Evolutionary conservation across 2,797 vertebrate species (phyloP).

Genomic region (Oophaga sylvatica): DNA sequence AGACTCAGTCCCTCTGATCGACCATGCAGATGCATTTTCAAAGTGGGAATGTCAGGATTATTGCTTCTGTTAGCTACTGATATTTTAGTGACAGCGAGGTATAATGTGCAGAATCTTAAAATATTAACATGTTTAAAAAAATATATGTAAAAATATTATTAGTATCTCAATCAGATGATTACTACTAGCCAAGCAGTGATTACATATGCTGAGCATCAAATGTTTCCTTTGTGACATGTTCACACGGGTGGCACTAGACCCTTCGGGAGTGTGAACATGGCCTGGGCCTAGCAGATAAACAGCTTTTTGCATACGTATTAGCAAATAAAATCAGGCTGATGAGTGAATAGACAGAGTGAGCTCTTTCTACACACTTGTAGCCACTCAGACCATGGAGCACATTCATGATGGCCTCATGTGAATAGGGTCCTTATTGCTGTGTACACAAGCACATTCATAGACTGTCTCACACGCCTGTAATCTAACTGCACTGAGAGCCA

Average conservation of each 20-base stretch:
- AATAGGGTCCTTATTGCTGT: slow-evolving; percentile 35
- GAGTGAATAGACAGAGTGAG: background rate
- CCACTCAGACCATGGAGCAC: background rate
- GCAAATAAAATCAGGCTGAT: background rate
- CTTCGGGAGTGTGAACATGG: background rate
- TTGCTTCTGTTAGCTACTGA: background rate
- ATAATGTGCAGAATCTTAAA: background rate
- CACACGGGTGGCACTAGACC: background rate
- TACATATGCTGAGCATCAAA: background rate
- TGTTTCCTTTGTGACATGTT: background rate
- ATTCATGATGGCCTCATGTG: background rate
- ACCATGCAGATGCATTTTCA: background rate
- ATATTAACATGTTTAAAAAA: background rate
- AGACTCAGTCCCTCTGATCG: background rate
- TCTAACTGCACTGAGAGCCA: background rate
- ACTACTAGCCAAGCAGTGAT: background rate
- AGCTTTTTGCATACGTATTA: slow-evolving; percentile 31
- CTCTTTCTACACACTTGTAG: background rate
- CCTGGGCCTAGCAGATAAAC: background rate
- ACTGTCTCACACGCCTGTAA: background rate
- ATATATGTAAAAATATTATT: background rate
- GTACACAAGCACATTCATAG: slow-evolving; percentile 22
- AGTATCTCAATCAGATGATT: background rate
- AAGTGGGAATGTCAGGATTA: too few species aligned
- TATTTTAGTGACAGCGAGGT: background rate